Conservation (phyloP, 2,888 invertebrate genomes). For the Agriotes lineatus region DNA sequence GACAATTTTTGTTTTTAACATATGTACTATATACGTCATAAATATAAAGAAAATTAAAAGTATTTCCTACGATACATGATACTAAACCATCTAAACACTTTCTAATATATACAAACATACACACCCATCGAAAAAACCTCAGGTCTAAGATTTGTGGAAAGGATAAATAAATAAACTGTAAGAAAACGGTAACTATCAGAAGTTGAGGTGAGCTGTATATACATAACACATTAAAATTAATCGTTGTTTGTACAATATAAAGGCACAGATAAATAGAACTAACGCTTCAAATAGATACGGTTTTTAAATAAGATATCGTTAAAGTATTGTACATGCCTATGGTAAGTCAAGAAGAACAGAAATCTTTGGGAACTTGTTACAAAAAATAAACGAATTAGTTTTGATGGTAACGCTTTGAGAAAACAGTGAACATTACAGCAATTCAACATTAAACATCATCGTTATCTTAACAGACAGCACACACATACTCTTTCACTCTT, state of each 20-base stretch:
- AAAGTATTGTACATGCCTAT: constrained; percentile 1
- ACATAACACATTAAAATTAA: constrained; percentile 46
- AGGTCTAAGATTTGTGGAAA: background rate
- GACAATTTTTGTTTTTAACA: background rate
- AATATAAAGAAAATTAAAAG: constrained; percentile 11
- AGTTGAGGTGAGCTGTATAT: constrained; percentile 39
- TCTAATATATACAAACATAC: constrained; percentile 39
- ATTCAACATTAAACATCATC: constrained; percentile 43
- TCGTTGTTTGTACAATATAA: constrained; percentile 58
- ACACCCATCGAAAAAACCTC: constrained; percentile 27
- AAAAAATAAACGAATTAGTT: constrained; percentile 56
- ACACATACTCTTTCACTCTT: constrained; percentile 26
- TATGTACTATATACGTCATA: constrained; percentile 6
- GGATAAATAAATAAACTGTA: constrained; percentile 34
- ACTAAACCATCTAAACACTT: constrained; percentile 25
- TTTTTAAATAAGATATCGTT: constrained; percentile 13
- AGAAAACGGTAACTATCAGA: constrained; percentile 47
- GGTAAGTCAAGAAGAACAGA: constrained; percentile 18
- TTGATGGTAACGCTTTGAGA: constrained; percentile 53
- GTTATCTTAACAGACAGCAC: constrained; percentile 36
- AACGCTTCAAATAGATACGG: constrained; percentile 26
- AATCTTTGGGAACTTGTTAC: constrained; percentile 41
- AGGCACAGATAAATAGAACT: constrained; percentile 57
- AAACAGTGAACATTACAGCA: constrained; percentile 58
- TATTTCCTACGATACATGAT: constrained; percentile 20